A percentile compares a stretch with the other conserved stretches of the same genome.
These are phyloP conservation scores for Phortica magna DNA, from an alignment of 2,888 invertebrate genomes.

Conservation along the genomic window DNA sequence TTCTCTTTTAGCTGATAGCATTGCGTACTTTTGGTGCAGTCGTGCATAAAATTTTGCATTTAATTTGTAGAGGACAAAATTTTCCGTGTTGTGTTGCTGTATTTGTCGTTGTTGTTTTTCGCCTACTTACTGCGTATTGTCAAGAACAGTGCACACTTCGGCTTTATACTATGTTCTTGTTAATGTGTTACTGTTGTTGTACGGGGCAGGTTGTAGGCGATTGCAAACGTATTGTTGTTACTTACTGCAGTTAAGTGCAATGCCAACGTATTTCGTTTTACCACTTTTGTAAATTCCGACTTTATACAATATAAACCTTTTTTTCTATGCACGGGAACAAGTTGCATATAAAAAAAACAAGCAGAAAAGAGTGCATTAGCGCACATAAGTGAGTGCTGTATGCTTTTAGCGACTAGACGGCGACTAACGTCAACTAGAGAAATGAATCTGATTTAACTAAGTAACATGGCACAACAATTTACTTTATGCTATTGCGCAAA, in stretches of 20 bases:
- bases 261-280: neutral
- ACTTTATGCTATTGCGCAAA: too few species aligned
- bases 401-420: too few species aligned
- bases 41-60: constrained; percentile 40
- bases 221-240: too few species aligned
- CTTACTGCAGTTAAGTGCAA: constrained; percentile 25
- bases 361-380: neutral
- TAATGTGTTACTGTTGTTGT: neutral
- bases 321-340: neutral
- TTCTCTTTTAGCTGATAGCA: neutral
- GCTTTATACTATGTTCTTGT: neutral
- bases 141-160: constrained; percentile 1
- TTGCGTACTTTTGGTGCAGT: constrained; percentile 18
- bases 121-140: constrained; percentile 12
- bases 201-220: neutral
- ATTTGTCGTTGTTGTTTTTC: constrained; percentile 3
- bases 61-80: constrained; percentile 37
- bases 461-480: too few species aligned
- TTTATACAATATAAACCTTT: constrained; percentile 36
- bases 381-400: too few species aligned
- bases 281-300: neutral
- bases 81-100: neutral
- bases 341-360: too few species aligned
- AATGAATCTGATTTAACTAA: too few species aligned
- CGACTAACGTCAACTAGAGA: too few species aligned